Base-by-base conservation (phyloP, 2,113 vertebrate species). In the Lynx canadensis region DNA sequence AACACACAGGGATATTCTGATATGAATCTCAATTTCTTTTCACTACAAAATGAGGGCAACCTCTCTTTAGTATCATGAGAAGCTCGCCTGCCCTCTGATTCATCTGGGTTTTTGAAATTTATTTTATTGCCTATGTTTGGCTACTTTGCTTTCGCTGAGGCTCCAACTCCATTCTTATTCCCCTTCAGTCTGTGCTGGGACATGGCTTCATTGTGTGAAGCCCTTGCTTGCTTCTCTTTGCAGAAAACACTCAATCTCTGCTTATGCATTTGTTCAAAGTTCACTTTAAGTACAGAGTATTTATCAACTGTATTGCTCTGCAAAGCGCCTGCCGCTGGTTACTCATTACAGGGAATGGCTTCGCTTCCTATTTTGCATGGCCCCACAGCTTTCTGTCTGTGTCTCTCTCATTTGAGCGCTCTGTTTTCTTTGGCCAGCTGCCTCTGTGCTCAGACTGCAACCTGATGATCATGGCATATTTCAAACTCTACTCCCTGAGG, bases 251-350 rank as follows among this genome's bases (percentile, higher is more conserved):
- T 91, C 94, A 1, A 52, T 93, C 81, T 93, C 97, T 89, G 95
- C 86, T 91, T 36, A n/a, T 65, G 91, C 92, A 55, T 96, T 83
- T 96, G 97, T 92, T 97, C 89, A 76, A 97, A 94, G 97, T 97
- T 95, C 95, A 94, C 94, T 91, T 76, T 95, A 88, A 97, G 94
- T 91, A 94, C 95, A 48, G 76, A 52, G 78, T 93, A 89, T 96
- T 81, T 88, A 82, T 93, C 96, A 94, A 66, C 95, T 52, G 86
- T 8, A 78, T 96, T 76, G 85, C 92, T 78, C 57, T 73, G 73
- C 95, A 63, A 96, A 97, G 52, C 0, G 33, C 95, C 93, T 16
- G 93, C 93, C 16, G 11, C 80, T 0, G 9, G 83, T 93, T 81
- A 45, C 97, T 93, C 94, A 84, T 95, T 91, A 88, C 2, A 0